phyloP scores from a whole-genome alignment of 2,888 invertebrate species.

The Eupithecia centaureata region DNA sequence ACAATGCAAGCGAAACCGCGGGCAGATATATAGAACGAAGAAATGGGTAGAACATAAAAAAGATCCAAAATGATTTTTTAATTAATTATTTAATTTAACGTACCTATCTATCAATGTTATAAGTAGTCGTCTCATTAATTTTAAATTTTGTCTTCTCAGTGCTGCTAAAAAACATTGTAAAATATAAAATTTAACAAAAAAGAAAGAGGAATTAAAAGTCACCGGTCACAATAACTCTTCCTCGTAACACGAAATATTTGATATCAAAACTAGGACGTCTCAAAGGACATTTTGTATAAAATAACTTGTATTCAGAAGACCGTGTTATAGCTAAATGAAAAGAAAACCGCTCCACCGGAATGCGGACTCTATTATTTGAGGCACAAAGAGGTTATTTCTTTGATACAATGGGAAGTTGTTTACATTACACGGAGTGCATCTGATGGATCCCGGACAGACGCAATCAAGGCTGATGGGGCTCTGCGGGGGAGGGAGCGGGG shows the following conservation, averaged over 20 bases:
- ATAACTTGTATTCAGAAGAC: conserved; percentile 40
- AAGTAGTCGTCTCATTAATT: too few species aligned
- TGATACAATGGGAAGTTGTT: conserved; percentile 70
- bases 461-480: conserved; percentile 50
- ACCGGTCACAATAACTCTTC: conserved; percentile 20
- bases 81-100: too few species aligned
- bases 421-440: conserved; percentile 66
- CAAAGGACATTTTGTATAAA: conserved; percentile 42
- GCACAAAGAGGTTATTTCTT: conserved; percentile 59
- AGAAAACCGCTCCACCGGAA: conserved; percentile 47
- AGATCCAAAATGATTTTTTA: too few species aligned
- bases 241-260: conserved; percentile 47
- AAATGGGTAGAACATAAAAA: too few species aligned
- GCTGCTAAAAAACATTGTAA: neutral
- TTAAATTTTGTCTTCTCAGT: neutral
- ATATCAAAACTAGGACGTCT: conserved; percentile 46
- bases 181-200: neutral
- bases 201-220: neutral
- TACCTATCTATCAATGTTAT: too few species aligned
- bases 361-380: conserved; percentile 64
- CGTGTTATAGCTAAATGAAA: conserved; percentile 48
- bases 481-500: conserved; percentile 34
- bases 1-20: too few species aligned
- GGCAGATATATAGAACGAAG: too few species aligned
- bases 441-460: conserved; percentile 60